Base-by-base conservation (phyloP, 2,113 vertebrate genomes). In the Apodemus sylvaticus region DNA sequence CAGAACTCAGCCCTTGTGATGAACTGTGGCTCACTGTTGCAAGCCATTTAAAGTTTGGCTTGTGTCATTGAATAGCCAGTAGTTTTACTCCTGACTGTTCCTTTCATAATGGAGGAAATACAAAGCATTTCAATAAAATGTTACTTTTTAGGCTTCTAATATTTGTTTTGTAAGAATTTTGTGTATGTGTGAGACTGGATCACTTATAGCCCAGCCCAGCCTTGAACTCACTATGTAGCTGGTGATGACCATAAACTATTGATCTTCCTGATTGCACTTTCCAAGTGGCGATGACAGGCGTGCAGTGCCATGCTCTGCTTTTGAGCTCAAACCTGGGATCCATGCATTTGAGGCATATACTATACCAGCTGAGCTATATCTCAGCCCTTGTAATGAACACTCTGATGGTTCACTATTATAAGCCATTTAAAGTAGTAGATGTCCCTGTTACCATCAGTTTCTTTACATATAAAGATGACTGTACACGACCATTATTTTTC, bases 101-200 rank as follows among this genome's bases (percentile, higher is more conserved):
- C 26, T 76, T 76, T 97, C 79, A 93, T 79, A 95, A 88, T 92
- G 58, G 58, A 55, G 73, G 89, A 87, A 90, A 88, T 92, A 53
- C 2, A 86, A 70, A 93, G 11, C 3, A 74, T 94, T 95, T 95
- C 55, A 94, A 34, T 94, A 85, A 94, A 93, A 8, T 93, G 12
- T 78, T 87, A 90, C 81, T 94, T 85, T 90, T 85, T 94, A 82
- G 48, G 48, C 89, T 96, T 93, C 85, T 48, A 81, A 31, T 90
- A 77, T 91, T 94, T 94, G 66, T 90, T 39, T 64, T 88, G 48
- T 53, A 89, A 86, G 83, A 74, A 87, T 2, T 74, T 20, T 92
- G 78, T 81, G 10, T n/a, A 1, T 85, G 93, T 89, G 26, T 64
- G n/a, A 64, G 58, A 17, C 26, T 29, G 8, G 16, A 26, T 64